Percentiles rank a stretch among this genome's conserved stretches.
phyloP scores from a whole-genome alignment of 2,888 invertebrate species.

The Drosophila neotestacea region DNA sequence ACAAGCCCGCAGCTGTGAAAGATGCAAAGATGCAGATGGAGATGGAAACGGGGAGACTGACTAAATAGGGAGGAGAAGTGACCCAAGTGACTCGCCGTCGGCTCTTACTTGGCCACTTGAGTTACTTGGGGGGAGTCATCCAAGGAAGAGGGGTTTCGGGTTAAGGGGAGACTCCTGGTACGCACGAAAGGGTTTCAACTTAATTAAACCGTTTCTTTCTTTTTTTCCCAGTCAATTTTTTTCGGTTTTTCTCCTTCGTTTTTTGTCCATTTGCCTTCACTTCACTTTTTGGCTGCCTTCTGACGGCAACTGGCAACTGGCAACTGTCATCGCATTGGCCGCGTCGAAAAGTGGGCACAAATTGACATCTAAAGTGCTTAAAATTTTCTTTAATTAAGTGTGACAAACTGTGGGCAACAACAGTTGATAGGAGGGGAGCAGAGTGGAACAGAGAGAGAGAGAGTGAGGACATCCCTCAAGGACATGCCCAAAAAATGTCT shows the following conservation, averaged over 20 bases:
- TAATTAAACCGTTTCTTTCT: slow-evolving; percentile 75
- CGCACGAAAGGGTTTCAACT: slow-evolving; percentile 81
- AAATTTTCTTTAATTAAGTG: slow-evolving; percentile 81
- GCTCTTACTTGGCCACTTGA: slow-evolving; percentile 69
- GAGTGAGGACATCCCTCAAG: slow-evolving; percentile 5
- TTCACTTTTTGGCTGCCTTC: slow-evolving; percentile 51
- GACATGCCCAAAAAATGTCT: not conserved
- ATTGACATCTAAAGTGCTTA: slow-evolving; percentile 81
- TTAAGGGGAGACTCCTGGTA: slow-evolving; percentile 48
- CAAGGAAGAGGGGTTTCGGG: not conserved
- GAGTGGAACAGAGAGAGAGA: not conserved
- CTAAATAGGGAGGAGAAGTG: not conserved
- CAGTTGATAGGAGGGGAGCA: slow-evolving; percentile 1
- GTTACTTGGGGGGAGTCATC: slow-evolving; percentile 43
- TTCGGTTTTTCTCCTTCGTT: slow-evolving; percentile 23
- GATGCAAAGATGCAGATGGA: slow-evolving; percentile 45
- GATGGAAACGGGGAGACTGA: not conserved
- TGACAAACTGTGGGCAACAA: slow-evolving; percentile 77
- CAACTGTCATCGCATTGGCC: slow-evolving; percentile 75
- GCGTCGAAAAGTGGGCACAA: slow-evolving; percentile 73
- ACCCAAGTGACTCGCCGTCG: slow-evolving; percentile 62
- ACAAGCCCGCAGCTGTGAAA: slow-evolving; percentile 51
- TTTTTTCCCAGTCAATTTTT: slow-evolving; percentile 23
- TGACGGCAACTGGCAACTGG: slow-evolving; percentile 59
- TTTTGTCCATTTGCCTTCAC: slow-evolving; percentile 22